These are phyloP conservation scores for human DNA, from an alignment of 2,113 vertebrate species.

Conservation along the genomic window DNA sequence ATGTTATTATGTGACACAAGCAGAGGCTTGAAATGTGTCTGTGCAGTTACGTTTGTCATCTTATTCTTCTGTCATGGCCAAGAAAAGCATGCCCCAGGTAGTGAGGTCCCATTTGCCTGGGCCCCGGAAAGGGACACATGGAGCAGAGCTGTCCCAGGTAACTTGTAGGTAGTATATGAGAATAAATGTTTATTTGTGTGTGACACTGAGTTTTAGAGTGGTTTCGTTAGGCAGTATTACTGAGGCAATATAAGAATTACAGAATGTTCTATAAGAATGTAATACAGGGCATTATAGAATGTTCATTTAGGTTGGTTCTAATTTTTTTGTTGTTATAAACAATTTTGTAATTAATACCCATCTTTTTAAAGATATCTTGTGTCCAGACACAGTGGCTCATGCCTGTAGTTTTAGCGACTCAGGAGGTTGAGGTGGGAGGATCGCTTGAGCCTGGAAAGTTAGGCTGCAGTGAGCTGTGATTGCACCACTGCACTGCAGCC, in stretches of 20 bases:
- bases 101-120: not conserved
- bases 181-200: conserved; percentile 15
- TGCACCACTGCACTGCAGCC: no score
- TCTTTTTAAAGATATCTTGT: not conserved
- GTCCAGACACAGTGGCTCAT: no score
- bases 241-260: not conserved
- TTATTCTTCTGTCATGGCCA: not conserved
- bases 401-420: no score
- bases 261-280: no score
- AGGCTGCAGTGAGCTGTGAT: no score
- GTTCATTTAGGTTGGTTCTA: not conserved
- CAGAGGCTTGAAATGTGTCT: not conserved
- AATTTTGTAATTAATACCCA: not conserved
- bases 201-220: not conserved
- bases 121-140: not conserved
- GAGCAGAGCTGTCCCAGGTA: not conserved
- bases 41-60: not conserved
- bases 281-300: no score
- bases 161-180: not conserved
- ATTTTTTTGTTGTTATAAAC: not conserved
- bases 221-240: not conserved
- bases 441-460: no score
- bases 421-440: no score
- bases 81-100: not conserved
- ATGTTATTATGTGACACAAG: not conserved